Evolutionary conservation across 2,113 vertebrate genomes (phyloP).

Genomic region (Hippocampus barbouri): DNA sequence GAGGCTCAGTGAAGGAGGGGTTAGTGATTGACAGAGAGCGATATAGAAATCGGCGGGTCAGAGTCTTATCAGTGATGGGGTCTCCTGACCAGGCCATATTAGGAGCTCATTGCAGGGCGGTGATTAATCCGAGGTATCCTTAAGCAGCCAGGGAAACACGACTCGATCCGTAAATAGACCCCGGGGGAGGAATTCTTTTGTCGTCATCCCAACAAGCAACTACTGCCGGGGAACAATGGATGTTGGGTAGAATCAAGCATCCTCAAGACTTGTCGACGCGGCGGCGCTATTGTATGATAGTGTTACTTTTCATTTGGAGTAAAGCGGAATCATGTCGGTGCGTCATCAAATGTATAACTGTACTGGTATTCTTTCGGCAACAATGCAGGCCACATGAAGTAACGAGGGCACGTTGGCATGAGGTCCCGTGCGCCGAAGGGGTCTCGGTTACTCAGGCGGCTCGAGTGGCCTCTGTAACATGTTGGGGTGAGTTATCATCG

Average conservation of each 20-base stretch:
- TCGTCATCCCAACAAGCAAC: slow-evolving; percentile 27
- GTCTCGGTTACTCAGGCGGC: slow-evolving; percentile 56
- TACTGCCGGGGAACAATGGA: slow-evolving; percentile 32
- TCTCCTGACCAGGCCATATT: slow-evolving; percentile 58
- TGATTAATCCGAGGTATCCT: slow-evolving; percentile 63
- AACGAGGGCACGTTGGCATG: slow-evolving; percentile 28
- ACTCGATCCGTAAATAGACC: slow-evolving; percentile 57
- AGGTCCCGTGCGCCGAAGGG: slow-evolving; percentile 29
- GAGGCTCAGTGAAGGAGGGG: slow-evolving; percentile 30
- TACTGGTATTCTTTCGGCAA: background rate
- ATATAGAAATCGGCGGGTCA: slow-evolving; percentile 62
- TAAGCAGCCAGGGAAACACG: slow-evolving; percentile 43
- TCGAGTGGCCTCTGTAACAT: slow-evolving; percentile 41
- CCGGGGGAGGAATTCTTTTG: slow-evolving; percentile 44
- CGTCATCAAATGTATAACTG: background rate
- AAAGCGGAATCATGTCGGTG: background rate
- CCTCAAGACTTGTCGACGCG: background rate
- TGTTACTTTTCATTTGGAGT: background rate
- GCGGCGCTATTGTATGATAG: background rate
- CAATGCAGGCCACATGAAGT: background rate
- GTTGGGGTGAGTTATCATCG: slow-evolving; percentile 54
- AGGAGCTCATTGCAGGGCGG: slow-evolving; percentile 40
- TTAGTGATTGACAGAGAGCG: slow-evolving; percentile 53
- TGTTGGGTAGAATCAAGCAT: slow-evolving; percentile 12
- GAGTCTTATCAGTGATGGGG: slow-evolving; percentile 58